Base-by-base conservation (phyloP, 1,140 invertebrate species). In the Archivesica marissinica region DNA sequence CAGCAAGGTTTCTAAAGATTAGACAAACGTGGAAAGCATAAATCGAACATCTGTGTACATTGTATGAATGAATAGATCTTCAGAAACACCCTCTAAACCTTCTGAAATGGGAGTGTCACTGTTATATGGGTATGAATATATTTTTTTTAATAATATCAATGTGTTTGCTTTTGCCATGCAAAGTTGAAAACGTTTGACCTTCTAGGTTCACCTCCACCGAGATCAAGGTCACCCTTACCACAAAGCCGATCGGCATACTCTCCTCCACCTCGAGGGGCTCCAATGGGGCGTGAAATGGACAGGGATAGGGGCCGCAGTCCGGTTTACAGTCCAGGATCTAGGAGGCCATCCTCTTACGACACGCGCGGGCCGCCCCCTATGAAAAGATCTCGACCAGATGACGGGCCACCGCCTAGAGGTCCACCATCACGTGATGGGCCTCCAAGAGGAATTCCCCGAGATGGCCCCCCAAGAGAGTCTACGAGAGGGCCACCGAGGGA, bases 381-480 rank as follows among this genome's bases (percentile, higher is more conserved):
- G 13, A 88, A 88, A 78, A 83, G 87, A 52, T 44, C 84, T 39
- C 64, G 87, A 30, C 77, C 78, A 25, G 79, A 82, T 82, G 79
- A 74, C 25, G 9, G 23, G 39, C 28, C 68, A 17, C 47, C 50
- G 33, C n/a, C 38, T 0, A 41, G 52, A 70, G 66, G 66, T 44
- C 38, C 23, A 4, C 39, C 77, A 66, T 25, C 59, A 3, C 4
- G 59, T 0, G 61, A 68, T 30, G 59, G 59, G 35, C 77, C 77
- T 3, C 41, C 56, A 17, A 66, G 77, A 17, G 77, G 77, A 6
- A 61, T 59, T 6, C 30, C 64, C 7, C 33, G 77, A 50, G 77
- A 80, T 23, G 30, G 30, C 15, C 52, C 52, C 0, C 50, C 74
- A n/a, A 54, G 75, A 44, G 75, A 78, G 0, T 15, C 54, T 0